Evolutionary conservation across 2,888 invertebrate species (phyloP), one percentile per base, ranked within the genome.

Genomic region (Calliopum simillimum): DNA sequence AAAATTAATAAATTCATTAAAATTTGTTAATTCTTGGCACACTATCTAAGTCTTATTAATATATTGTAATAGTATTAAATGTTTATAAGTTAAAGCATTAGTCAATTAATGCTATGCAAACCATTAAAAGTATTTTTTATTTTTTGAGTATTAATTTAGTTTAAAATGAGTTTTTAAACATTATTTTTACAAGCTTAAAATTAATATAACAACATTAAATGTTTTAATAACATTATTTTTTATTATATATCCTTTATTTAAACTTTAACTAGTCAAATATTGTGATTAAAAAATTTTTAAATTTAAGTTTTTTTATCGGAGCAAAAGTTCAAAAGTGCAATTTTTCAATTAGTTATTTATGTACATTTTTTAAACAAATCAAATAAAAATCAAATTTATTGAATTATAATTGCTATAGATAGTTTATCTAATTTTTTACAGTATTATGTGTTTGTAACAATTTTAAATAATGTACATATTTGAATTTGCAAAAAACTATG

Each of bases 171-270:
- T 72, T 69, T 53, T 25, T 66, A 68, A 71, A 69, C 71, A 74
- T 73, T 79, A 79, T 81, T 83, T 33, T 76, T 83, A 84, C 81
- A 81, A 78, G 76, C 84, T 85, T 84, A 84, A 77, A 79, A 80
- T 81, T 79, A 84, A 84, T 85, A 84, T 83, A 84, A 85, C 84
- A 84, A 84, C 84, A 84, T 84, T 84, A 74, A 84, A 83, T 85
- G 85, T 80, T 83, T 82, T 80, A 81, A 81, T 77, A 80, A 79
- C 78, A 77, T 81, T 75, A 58, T 69, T 23, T 55, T 59, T 68
- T 19, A 49, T 33, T 23, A 49, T 43, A 51, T 53, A 33, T 43
- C 21, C 3, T 53, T 19, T 53, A 53, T 51, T 16, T 46, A 61
- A 61, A 21, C 46, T 61, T 46, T 46, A 21, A 61, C 61, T 61